Conservation (phyloP, 2,113 vertebrate genomes). For the Sceloporus tristichus region DNA sequence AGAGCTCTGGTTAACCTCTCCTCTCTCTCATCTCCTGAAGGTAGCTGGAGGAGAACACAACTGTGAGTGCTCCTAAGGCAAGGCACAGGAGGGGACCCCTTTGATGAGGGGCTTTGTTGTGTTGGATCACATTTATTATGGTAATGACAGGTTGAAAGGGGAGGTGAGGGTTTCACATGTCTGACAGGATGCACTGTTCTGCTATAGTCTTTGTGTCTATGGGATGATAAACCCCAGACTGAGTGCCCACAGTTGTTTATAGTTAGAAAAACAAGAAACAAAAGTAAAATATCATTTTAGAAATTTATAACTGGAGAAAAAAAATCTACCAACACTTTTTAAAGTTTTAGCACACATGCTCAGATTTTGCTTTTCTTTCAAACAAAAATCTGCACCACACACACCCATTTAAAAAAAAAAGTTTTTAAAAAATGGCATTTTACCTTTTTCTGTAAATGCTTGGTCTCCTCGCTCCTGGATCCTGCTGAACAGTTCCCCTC, state of each 20-base stretch:
- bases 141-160: neutral
- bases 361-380: neutral
- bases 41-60: neutral
- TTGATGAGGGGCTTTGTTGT: neutral
- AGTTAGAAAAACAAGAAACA: neutral
- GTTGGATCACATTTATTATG: neutral
- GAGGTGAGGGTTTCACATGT: neutral
- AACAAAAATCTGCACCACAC: neutral
- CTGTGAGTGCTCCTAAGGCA: constrained; percentile 1
- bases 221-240: neutral
- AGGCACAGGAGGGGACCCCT: neutral
- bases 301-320: neutral
- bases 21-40: neutral
- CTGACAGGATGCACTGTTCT: neutral
- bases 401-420: neutral
- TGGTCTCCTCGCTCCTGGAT: constrained; percentile 98
- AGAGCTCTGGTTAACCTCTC: neutral
- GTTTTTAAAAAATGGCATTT: constrained; percentile 36
- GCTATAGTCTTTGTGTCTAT: neutral
- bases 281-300: neutral
- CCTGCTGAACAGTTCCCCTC: constrained; percentile 96
- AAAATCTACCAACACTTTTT: neutral
- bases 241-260: no score
- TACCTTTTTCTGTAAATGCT: constrained; percentile 98
- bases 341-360: neutral